These are phyloP conservation scores for Arvicanthis niloticus DNA, from an alignment of 2,113 vertebrate species.

Conservation along the genomic window DNA sequence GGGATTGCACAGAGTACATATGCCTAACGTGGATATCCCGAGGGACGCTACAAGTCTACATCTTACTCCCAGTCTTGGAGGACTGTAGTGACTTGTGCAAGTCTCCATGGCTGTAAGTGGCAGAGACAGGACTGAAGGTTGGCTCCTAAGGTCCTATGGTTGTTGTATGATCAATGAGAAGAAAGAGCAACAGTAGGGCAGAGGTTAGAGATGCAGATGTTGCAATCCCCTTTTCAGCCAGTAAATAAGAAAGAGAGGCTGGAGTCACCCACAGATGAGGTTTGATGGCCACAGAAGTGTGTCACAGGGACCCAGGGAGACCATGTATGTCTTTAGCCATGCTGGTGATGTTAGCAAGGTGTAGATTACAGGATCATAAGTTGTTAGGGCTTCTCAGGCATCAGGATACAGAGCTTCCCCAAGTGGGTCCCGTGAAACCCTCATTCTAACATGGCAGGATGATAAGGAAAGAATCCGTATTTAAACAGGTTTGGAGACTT, in stretches of 20 bases:
- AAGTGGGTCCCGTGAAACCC: background rate
- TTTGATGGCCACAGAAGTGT: background rate
- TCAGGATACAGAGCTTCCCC: background rate
- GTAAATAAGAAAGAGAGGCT: background rate
- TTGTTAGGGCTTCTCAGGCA: background rate
- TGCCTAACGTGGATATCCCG: background rate
- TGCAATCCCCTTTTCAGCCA: background rate
- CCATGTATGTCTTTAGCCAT: background rate
- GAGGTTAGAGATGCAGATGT: background rate
- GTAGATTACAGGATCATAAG: background rate
- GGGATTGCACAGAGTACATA: no score
- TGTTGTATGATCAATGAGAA: background rate
- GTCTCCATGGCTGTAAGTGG: background rate
- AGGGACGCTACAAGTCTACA: background rate
- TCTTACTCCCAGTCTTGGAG: background rate
- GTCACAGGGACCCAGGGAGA: background rate
- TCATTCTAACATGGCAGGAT: background rate
- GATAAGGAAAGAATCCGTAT: background rate
- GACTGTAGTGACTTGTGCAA: background rate
- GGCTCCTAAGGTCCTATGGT: background rate
- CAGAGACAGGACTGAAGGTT: background rate
- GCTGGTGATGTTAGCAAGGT: background rate
- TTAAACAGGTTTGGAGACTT: slow-evolving; percentile 7
- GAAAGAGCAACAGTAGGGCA: background rate
- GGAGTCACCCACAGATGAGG: background rate